Evolutionary conservation across 1,140 invertebrate genomes (phyloP).

Genomic region (Ceratina australensis): DNA sequence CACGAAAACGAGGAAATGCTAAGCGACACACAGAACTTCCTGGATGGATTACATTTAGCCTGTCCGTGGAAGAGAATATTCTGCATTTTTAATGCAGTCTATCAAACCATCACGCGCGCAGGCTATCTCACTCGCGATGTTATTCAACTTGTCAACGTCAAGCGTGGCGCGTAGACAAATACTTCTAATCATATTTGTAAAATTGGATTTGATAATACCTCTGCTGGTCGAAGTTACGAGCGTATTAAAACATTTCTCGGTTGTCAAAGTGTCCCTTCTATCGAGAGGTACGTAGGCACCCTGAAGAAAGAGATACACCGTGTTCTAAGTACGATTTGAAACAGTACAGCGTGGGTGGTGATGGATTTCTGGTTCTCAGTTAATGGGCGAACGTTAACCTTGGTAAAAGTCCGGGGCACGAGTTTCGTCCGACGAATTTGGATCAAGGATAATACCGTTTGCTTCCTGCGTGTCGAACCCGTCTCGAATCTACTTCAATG

Average conservation of each 20-base stretch:
- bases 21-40: neutral
- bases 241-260: too few relatives aligned
- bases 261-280: neutral
- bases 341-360: neutral
- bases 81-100: constrained; percentile 21
- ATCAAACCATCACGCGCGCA: constrained; percentile 8
- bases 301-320: neutral
- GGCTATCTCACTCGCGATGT: neutral
- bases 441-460: constrained; percentile 25
- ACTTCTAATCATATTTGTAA: neutral
- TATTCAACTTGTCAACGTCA: neutral
- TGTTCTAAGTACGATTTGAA: neutral
- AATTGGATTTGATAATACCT: too few relatives aligned
- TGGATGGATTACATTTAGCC: constrained; percentile 6
- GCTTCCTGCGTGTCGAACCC: neutral
- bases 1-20: constrained; percentile 21
- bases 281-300: neutral
- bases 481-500: constrained; percentile 30
- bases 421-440: constrained; percentile 3
- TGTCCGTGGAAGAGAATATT: neutral
- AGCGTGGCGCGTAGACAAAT: neutral
- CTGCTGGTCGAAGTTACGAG: too few relatives aligned
- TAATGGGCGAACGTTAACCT: constrained; percentile 13
- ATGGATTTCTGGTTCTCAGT: neutral
- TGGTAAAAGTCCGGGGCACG: neutral